phyloP scores from a whole-genome alignment of 2,113 vertebrate species.

The Pygoscelis antarcticus region DNA sequence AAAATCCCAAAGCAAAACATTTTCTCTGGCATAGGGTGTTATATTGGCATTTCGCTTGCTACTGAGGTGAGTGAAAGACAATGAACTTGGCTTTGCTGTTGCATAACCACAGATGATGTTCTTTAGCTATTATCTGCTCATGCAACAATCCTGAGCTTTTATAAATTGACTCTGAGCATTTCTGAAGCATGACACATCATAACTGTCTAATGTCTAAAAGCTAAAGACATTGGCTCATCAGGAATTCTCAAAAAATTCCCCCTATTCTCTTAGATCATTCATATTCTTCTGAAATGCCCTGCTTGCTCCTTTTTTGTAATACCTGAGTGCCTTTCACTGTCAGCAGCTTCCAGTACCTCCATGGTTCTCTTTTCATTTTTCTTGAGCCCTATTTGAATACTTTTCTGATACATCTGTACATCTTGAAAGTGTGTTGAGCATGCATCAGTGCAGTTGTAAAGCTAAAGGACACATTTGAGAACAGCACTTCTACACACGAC shows the following conservation, averaged over 20 bases:
- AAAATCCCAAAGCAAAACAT: neutral
- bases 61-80: neutral
- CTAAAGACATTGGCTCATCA: neutral
- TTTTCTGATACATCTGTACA: neutral
- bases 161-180: neutral
- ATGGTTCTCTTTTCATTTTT: neutral
- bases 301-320: neutral
- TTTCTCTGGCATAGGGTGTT: neutral
- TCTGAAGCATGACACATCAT: neutral
- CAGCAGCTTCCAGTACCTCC: neutral
- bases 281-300: neutral
- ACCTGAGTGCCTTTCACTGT: neutral
- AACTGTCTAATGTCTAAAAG: neutral
- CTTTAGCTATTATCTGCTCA: neutral
- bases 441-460: accelerated
- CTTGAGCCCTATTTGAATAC: neutral
- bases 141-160: neutral
- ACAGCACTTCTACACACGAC: neutral
- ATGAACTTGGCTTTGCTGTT: neutral
- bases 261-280: neutral
- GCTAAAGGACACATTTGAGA: neutral
- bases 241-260: neutral
- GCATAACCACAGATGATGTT: neutral
- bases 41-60: neutral
- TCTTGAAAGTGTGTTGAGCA: neutral